Conservation (phyloP, 23 tunicate genomes). For the Ascidia mentula region DNA sequence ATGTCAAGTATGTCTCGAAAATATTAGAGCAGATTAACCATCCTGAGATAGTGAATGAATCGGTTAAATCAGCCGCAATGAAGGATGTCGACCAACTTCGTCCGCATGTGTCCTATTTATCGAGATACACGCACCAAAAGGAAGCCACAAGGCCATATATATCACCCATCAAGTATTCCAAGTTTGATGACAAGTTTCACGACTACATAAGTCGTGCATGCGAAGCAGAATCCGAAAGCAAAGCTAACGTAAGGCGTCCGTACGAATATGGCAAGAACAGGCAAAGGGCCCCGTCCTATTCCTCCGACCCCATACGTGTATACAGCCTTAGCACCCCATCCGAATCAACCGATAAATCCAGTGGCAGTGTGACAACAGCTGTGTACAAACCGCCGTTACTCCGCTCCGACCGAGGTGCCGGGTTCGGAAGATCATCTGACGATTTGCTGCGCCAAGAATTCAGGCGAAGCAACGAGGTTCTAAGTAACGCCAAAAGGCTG, state of each 20-base stretch:
- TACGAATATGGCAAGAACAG: not conserved
- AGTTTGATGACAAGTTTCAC: conserved; percentile 4
- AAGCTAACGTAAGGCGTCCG: not conserved
- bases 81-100: not conserved
- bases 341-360: not conserved
- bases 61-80: not conserved
- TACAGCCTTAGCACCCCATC: conserved; percentile 6
- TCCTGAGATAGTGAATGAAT: not conserved
- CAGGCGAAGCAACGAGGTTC: not conserved
- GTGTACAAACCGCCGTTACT: not conserved
- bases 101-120: not conserved
- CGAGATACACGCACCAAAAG: not conserved
- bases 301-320: not conserved
- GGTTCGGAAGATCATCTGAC: not conserved
- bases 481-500: not conserved
- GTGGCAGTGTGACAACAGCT: not conserved
- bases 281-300: not conserved
- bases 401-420: not conserved
- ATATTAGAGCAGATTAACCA: not conserved
- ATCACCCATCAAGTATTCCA: not conserved
- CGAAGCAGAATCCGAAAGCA: not conserved
- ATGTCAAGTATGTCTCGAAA: not conserved
- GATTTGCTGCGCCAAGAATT: not conserved
- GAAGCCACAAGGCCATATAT: not conserved
- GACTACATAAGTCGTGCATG: not conserved